Base-by-base conservation (phyloP, 1,140 invertebrate species). In the Drosophila pseudoobscura region DNA sequence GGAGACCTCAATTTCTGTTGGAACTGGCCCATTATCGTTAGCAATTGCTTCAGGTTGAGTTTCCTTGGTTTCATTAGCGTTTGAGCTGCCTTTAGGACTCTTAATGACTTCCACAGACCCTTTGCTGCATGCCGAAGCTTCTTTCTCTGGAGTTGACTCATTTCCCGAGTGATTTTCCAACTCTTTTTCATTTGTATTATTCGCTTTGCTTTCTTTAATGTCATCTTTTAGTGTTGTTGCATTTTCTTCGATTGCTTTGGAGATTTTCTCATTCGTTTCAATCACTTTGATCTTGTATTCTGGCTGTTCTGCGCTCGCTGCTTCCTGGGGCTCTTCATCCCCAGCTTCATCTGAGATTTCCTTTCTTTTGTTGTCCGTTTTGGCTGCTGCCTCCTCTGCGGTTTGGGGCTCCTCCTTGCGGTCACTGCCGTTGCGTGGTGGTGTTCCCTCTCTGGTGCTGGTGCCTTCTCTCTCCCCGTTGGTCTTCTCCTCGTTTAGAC, bases 331-430 rank as follows among this genome's bases (percentile, higher is more conserved):
- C 46, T 63, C 46, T 7, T 60, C 6, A 1, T 60, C 44, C 3
- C 47, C 60, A 24, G 26, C 20, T 65, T 71, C 68, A 7, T 53
- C 59, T 78, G 82, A 87, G 74, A 77, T 80, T 87, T 52, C 60
- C 45, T 64, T 50, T 43, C 41, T 44, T 70, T 59, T 22, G 3
- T 11, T 20, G n/a, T 20, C 7, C 13, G 26, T n/a, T 59, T 49
- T 35, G 6, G 56, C 44, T 43, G 49, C 46, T 39, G 31, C 50
- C 31, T 47, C n/a, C 6, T 46, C n/a, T 43, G 9, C 45, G 20
- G 7, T 4, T 51, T 13, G 46, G 9, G 51, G 50, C 22, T 55
- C 39, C 2, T 54, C 65, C 31, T 26, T 63, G 2, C 41, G 8
- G 3, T 61, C 59, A 15, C 44, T 35, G 22, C 15, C 53, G 22